Conservation (phyloP, 1,140 invertebrate genomes). For the Leptestheria dahalacensis region DNA sequence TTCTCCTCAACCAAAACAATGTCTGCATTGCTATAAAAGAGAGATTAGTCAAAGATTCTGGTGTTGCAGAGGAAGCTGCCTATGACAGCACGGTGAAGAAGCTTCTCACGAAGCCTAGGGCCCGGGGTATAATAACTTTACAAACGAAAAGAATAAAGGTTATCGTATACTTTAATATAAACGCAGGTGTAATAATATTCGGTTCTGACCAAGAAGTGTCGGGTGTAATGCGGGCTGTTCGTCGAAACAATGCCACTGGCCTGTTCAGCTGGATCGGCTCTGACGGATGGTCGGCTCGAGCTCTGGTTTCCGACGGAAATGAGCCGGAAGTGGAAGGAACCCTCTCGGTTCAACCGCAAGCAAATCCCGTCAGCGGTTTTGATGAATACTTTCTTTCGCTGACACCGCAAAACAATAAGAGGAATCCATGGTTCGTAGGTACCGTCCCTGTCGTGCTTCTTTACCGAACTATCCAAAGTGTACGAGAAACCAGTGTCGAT, state of each 20-base stretch:
- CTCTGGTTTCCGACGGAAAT: constrained; percentile 22
- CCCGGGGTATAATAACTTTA: constrained; percentile 86
- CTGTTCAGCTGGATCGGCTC: constrained; percentile 38
- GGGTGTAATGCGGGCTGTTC: constrained; percentile 78
- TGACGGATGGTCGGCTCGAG: constrained; percentile 37
- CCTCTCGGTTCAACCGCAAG: constrained; percentile 37
- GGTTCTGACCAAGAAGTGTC: constrained; percentile 93
- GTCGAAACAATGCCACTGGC: constrained; percentile 47
- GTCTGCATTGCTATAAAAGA: constrained; percentile 90
- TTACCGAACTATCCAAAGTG: neutral
- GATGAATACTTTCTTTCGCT: constrained; percentile 37
- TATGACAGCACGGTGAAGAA: constrained; percentile 78
- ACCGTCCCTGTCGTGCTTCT: constrained; percentile 18
- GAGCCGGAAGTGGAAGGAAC: constrained; percentile 32
- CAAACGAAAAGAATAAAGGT: no score
- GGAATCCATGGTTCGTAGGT: constrained; percentile 57
- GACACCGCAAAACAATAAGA: constrained; percentile 30
- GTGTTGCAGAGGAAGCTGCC: constrained; percentile 65
- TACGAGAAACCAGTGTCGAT: neutral
- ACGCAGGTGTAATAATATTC: constrained; percentile 86
- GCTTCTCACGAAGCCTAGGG: constrained; percentile 63
- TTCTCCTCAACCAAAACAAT: constrained; percentile 54
- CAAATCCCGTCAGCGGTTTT: constrained; percentile 32
- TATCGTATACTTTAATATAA: no score
- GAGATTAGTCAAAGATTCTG: constrained; percentile 87